Evolutionary conservation across 2,888 invertebrate species (phyloP).

Genomic region (Spisula solida): DNA sequence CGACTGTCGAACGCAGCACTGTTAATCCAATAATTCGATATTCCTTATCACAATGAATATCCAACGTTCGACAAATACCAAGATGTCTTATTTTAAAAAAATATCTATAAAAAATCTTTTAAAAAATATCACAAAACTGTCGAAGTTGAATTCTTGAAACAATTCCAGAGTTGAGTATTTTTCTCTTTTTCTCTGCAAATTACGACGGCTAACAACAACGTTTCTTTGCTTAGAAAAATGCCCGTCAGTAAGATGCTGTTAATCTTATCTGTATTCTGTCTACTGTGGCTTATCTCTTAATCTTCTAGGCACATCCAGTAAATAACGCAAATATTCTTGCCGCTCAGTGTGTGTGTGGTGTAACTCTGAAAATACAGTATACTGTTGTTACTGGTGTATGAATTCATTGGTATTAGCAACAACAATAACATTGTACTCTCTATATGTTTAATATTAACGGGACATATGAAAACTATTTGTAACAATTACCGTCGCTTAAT

Average conservation of each 20-base stretch:
- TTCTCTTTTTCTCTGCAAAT: neutral
- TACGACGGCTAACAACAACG: neutral
- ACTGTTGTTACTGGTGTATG: neutral
- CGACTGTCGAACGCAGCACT: neutral
- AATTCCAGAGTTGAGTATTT: neutral
- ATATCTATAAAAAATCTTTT: neutral
- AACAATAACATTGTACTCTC: neutral
- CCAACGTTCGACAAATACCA: neutral
- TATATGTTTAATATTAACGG: neutral
- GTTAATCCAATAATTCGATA: neutral
- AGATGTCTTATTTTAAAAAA: neutral
- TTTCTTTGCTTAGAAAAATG: neutral
- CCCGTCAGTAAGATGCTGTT: neutral
- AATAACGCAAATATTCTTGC: neutral
- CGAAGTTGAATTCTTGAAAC: slow-evolving; percentile 15
- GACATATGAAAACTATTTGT: slow-evolving; percentile 22
- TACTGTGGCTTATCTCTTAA: slow-evolving; percentile 20
- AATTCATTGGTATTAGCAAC: too few species aligned
- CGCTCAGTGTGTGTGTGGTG: neutral
- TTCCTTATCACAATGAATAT: neutral
- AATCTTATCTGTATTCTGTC: slow-evolving; percentile 13
- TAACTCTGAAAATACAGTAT: neutral
- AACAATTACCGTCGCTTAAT: neutral
- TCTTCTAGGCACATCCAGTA: neutral
- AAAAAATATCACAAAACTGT: neutral